Percentiles rank a stretch among this genome's conserved stretches.
phyloP scores from a whole-genome alignment of 2,888 invertebrate genomes.

The Melanostoma scalare region DNA sequence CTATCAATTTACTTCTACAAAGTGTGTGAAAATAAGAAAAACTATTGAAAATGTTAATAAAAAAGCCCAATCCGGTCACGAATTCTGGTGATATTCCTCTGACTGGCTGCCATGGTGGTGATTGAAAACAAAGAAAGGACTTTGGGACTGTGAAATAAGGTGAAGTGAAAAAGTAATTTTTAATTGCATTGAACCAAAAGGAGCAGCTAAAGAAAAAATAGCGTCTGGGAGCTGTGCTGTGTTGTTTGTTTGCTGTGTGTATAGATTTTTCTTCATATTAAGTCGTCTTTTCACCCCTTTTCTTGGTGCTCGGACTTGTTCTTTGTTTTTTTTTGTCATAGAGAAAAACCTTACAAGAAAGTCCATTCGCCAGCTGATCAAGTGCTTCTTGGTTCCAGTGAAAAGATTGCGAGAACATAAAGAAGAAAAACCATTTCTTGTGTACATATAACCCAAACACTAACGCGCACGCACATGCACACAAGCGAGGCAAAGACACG shows the following conservation, averaged over 20 bases:
- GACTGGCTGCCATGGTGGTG: constrained; percentile 64
- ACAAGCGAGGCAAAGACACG: constrained; percentile 48
- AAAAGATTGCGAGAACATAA: constrained; percentile 54
- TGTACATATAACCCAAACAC: constrained; percentile 49
- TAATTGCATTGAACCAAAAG: constrained; percentile 42
- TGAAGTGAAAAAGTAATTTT: constrained; percentile 41
- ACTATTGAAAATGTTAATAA: constrained; percentile 60
- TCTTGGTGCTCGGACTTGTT: constrained; percentile 22
- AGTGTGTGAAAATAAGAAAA: constrained; percentile 47
- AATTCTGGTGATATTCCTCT: constrained; percentile 44
- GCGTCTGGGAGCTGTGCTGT: constrained; percentile 51
- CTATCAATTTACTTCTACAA: constrained; percentile 1
- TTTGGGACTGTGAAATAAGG: constrained; percentile 49
- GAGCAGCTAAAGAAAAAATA: constrained; percentile 9
- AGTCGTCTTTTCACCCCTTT: constrained; percentile 10
- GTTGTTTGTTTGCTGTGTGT: constrained; percentile 56
- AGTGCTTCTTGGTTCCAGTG: constrained; percentile 52
- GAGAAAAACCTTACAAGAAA: constrained; percentile 39
- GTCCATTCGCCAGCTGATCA: constrained; percentile 63
- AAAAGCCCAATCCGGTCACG: constrained; percentile 39
- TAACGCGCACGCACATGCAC: constrained; percentile 68
- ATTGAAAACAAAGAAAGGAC: constrained; percentile 70
- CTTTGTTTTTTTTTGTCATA: constrained; percentile 51
- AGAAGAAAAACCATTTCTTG: constrained; percentile 56
- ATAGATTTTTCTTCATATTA: constrained; percentile 42